Evolutionary conservation across 2,888 invertebrate species (phyloP).

Genomic region (Pachliopta kotzebuea): DNA sequence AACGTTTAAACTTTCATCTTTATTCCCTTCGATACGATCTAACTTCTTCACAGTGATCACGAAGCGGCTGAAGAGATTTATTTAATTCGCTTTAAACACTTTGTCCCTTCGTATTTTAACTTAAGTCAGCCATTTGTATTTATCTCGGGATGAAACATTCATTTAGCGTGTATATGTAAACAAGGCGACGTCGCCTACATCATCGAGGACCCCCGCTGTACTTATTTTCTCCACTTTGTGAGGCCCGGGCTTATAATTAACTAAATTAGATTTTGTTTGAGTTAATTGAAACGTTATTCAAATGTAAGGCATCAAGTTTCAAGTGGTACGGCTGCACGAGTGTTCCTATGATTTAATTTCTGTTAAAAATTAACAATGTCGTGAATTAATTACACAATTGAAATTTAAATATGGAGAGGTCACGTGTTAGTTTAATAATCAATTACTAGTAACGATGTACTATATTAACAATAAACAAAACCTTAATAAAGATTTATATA

Average conservation of each 20-base stretch:
- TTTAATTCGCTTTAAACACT: conserved; percentile 26
- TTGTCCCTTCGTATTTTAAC: conserved; percentile 23
- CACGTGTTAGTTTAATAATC: neutral
- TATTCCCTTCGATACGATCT: conserved; percentile 33
- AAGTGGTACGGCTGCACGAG: conserved; percentile 6
- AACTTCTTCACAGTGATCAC: conserved; percentile 32
- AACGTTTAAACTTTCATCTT: conserved; percentile 33
- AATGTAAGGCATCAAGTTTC: conserved; percentile 28
- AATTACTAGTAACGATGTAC: neutral
- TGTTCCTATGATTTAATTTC: conserved; percentile 1
- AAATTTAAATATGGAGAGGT: neutral
- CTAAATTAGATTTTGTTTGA: conserved; percentile 29
- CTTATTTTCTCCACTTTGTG: conserved; percentile 27
- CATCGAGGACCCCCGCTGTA: conserved; percentile 16
- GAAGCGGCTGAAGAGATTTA: conserved; percentile 33
- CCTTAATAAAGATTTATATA: too few relatives aligned
- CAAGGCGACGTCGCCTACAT: conserved; percentile 13
- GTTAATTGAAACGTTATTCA: conserved; percentile 29
- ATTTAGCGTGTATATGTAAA: conserved; percentile 22
- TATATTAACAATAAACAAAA: too few relatives aligned
- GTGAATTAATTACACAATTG: too few relatives aligned
- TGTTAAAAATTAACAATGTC: neutral
- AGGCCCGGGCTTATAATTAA: conserved; percentile 25
- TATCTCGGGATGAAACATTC: conserved; percentile 39
- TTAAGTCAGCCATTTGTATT: conserved; percentile 20